These are phyloP conservation scores for Rhagoletis zephyria DNA, from an alignment of 1,140 invertebrate genomes.

Conservation along the genomic window DNA sequence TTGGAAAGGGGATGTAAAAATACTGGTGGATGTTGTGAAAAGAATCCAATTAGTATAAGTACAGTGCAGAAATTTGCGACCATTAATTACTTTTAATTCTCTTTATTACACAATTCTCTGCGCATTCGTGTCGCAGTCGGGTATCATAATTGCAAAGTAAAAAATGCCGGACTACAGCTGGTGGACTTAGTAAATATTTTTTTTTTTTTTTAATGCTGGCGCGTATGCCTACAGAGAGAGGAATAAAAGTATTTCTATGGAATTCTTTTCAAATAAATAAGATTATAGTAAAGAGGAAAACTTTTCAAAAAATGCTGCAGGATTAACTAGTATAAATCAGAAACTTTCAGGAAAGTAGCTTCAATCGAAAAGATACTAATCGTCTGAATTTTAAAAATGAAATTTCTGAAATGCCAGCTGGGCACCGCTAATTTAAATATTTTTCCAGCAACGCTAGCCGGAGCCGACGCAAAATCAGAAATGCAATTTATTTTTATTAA, in stretches of 20 bases:
- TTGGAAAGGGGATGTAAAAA: background rate
- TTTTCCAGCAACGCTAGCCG: background rate
- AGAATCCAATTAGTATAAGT: constrained; percentile 24
- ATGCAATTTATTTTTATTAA: constrained; percentile 18
- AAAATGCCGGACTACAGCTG: background rate
- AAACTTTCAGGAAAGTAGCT: background rate
- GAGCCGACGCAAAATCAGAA: background rate
- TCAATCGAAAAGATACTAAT: no score
- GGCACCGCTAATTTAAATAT: background rate
- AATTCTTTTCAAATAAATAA: background rate
- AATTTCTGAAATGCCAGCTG: no score
- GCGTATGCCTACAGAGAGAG: background rate
- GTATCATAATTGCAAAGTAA: background rate
- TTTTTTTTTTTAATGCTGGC: no score
- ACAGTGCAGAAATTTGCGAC: no score
- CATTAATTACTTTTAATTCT: constrained; percentile 35
- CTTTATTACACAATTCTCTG: background rate
- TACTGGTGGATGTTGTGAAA: background rate
- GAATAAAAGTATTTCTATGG: background rate
- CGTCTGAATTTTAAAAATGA: no score
- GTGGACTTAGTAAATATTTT: background rate
- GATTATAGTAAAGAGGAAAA: background rate
- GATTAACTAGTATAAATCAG: background rate
- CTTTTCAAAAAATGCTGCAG: background rate
- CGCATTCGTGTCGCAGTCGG: background rate